phyloP scores from a whole-genome alignment of 2,797 vertebrate species.

The Hippopotamyrus pictus region DNA sequence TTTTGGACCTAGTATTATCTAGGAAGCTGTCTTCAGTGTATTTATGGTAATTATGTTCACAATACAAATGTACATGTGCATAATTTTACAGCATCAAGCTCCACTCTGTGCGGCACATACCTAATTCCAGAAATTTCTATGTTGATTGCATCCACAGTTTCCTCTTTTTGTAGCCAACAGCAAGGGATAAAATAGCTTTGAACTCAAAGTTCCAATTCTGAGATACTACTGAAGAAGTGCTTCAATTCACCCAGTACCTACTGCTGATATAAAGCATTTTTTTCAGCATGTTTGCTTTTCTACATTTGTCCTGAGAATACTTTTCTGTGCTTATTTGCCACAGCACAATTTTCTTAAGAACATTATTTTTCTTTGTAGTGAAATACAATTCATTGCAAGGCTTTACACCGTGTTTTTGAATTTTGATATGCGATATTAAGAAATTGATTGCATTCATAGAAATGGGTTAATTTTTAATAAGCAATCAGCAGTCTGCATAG shows the following conservation, averaged over 20 bases:
- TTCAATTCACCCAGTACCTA: neutral
- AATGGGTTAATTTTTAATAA: neutral
- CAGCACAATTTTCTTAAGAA: neutral
- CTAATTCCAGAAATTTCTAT: neutral
- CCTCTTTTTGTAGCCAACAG: neutral
- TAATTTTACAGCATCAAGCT: neutral
- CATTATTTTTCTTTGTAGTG: neutral
- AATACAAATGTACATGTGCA: neutral
- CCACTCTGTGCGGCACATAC: neutral
- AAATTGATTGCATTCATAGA: neutral
- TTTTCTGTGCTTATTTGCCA: neutral
- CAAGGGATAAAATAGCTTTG: neutral
- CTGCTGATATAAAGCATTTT: neutral
- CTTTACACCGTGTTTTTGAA: neutral
- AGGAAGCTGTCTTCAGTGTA: neutral
- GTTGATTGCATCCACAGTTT: neutral
- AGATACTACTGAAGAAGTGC: neutral
- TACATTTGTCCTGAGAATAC: neutral
- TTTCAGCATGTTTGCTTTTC: neutral
- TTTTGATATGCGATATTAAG: neutral
- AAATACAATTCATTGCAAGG: neutral
- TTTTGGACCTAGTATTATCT: neutral
- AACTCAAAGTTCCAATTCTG: neutral
- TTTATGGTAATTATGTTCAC: neutral
- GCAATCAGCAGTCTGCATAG: neutral